Evolutionary conservation across 1,140 invertebrate genomes (phyloP).

Genomic region (Pseudomyrmex cubaensis): DNA sequence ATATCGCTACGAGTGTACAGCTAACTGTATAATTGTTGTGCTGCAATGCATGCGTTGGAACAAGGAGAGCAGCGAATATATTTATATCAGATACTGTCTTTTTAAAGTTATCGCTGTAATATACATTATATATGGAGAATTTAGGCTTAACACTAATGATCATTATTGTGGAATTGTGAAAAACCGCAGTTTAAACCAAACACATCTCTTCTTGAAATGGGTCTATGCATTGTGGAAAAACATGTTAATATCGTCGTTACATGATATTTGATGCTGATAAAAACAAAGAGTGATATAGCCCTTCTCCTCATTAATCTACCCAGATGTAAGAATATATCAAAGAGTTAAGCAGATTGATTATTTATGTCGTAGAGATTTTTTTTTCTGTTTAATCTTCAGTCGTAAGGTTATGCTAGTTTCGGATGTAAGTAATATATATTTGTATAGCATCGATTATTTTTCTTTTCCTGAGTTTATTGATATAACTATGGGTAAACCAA

Average conservation of each 20-base stretch:
- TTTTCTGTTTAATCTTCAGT: slow-evolving; percentile 28
- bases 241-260: background rate
- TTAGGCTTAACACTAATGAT: slow-evolving; percentile 32
- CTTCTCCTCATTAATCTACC: slow-evolving; percentile 24
- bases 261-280: background rate
- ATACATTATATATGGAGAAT: slow-evolving; percentile 45
- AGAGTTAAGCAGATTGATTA: slow-evolving; percentile 45
- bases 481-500: slow-evolving; percentile 39
- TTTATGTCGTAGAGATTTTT: slow-evolving; percentile 21
- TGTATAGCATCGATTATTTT: slow-evolving; percentile 35
- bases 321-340: slow-evolving; percentile 53
- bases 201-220: slow-evolving; percentile 27
- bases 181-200: slow-evolving; percentile 18
- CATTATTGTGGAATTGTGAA: slow-evolving; percentile 29
- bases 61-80: slow-evolving; percentile 35
- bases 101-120: slow-evolving; percentile 53
- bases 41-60: slow-evolving; percentile 40
- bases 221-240: slow-evolving; percentile 1
- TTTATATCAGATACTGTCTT: slow-evolving; percentile 71
- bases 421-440: slow-evolving; percentile 43
- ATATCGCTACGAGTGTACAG: slow-evolving; percentile 64
- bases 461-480: slow-evolving; percentile 16
- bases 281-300: slow-evolving; percentile 24
- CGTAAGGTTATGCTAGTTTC: slow-evolving; percentile 35
- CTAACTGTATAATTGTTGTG: slow-evolving; percentile 55